Percentiles rank a stretch among this genome's conserved stretches.
These are phyloP conservation scores for Numenius phaeopus DNA, from an alignment of 2,797 vertebrate species.

Conservation along the genomic window DNA sequence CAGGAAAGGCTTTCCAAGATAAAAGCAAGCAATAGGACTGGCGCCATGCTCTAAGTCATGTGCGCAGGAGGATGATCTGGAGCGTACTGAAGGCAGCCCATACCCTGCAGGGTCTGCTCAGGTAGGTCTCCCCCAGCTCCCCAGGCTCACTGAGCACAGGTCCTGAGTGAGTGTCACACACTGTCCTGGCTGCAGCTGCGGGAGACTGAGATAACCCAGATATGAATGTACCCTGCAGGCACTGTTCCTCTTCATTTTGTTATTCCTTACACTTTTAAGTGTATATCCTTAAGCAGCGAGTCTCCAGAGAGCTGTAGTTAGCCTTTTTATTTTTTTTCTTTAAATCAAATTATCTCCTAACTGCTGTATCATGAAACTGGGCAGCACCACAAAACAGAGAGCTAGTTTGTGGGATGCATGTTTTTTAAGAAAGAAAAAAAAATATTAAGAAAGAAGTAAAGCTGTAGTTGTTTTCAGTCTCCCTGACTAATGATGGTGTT, in stretches of 20 bases:
- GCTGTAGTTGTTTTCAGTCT: not conserved
- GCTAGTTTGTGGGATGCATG: not conserved
- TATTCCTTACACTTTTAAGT: constrained; percentile 42
- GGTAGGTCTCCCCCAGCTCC: not conserved
- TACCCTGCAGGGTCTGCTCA: not conserved
- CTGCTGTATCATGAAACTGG: constrained; percentile 14
- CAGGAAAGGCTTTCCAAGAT: not conserved
- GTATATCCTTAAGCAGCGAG: constrained; percentile 2
- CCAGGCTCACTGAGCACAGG: not conserved
- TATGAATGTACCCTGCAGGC: not conserved
- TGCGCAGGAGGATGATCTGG: not conserved
- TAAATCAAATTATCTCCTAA: constrained; percentile 36
- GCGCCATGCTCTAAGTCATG: not conserved
- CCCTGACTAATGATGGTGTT: not conserved
- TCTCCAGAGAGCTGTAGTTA: constrained; percentile 54
- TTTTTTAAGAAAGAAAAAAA: constrained; percentile 22
- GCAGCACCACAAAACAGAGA: not conserved
- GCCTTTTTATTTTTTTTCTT: not conserved
- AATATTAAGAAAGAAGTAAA: not conserved
- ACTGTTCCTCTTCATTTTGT: constrained; percentile 5
- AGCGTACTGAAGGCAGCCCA: not conserved
- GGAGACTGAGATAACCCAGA: not conserved
- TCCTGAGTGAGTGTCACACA: not conserved
- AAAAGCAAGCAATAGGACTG: not conserved
- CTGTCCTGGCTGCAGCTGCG: not conserved